These are phyloP conservation scores for Rhaphigaster nebulosa DNA, from an alignment of 2,888 invertebrate genomes.

Conservation along the genomic window DNA sequence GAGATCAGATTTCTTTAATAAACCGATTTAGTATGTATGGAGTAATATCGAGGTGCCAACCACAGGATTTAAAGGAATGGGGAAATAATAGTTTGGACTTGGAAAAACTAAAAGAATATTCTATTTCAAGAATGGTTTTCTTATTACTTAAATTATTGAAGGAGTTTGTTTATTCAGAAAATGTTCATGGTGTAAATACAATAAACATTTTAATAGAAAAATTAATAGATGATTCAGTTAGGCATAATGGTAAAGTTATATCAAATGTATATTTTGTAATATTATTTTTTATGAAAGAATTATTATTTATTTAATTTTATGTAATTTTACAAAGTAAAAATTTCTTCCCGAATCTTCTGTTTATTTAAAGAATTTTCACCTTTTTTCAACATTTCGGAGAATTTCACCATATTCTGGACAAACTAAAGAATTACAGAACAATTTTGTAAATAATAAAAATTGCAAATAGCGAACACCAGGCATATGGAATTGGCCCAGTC, in stretches of 20 bases:
- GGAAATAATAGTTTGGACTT: not conserved
- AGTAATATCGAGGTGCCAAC: conserved; percentile 38
- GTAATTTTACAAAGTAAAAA: too few relatives aligned
- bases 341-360: too few relatives aligned
- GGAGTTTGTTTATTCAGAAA: conserved; percentile 10
- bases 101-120: not conserved
- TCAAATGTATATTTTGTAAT: not conserved
- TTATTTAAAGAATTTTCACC: too few relatives aligned
- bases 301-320: too few relatives aligned
- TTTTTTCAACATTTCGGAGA: too few relatives aligned
- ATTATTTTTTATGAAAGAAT: too few relatives aligned
- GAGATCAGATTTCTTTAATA: not conserved
- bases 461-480: too few relatives aligned
- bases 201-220: conserved; percentile 35
- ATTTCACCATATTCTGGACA: too few relatives aligned
- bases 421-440: too few relatives aligned
- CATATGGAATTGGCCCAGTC: too few relatives aligned
- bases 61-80: not conserved
- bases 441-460: too few relatives aligned
- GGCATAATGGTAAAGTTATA: conserved; percentile 43
- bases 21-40: not conserved
- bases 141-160: conserved; percentile 27
- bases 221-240: conserved; percentile 51
- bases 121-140: not conserved
- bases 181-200: not conserved